These are phyloP conservation scores for Tipula lateralis DNA, from an alignment of 2,888 invertebrate genomes.

Conservation along the genomic window DNA sequence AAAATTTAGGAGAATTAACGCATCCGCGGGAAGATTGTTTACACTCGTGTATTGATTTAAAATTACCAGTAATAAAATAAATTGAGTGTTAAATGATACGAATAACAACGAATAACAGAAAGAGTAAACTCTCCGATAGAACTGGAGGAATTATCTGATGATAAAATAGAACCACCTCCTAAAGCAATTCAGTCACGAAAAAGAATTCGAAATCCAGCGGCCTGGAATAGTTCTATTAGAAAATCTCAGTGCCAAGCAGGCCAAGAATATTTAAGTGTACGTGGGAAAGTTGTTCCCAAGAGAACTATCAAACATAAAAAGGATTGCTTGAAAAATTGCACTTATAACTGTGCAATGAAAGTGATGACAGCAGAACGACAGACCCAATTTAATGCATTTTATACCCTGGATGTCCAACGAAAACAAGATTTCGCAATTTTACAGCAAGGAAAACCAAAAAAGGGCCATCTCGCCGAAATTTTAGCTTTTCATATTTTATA, in stretches of 20 bases:
- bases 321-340: background rate
- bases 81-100: no score
- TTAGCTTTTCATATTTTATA: background rate
- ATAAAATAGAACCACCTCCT: background rate
- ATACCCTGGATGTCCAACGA: background rate
- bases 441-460: background rate
- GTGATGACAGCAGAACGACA: background rate
- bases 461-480: background rate
- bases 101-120: no score
- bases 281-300: background rate
- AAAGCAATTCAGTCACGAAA: background rate
- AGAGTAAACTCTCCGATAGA: background rate
- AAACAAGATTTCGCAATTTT: background rate
- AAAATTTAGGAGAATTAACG: no score
- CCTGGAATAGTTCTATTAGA: background rate
- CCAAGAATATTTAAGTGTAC: no score
- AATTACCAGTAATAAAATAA: no score
- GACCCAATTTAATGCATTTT: background rate
- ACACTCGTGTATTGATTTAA: background rate
- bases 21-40: no score
- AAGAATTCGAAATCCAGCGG: background rate
- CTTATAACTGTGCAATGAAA: background rate
- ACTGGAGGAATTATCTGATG: background rate
- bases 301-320: background rate
- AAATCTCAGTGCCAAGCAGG: background rate